Percentiles rank a stretch among this genome's conserved stretches.
Conservation (phyloP, 2,888 invertebrate genomes). For the Caenorhabditis sulstoni region DNA sequence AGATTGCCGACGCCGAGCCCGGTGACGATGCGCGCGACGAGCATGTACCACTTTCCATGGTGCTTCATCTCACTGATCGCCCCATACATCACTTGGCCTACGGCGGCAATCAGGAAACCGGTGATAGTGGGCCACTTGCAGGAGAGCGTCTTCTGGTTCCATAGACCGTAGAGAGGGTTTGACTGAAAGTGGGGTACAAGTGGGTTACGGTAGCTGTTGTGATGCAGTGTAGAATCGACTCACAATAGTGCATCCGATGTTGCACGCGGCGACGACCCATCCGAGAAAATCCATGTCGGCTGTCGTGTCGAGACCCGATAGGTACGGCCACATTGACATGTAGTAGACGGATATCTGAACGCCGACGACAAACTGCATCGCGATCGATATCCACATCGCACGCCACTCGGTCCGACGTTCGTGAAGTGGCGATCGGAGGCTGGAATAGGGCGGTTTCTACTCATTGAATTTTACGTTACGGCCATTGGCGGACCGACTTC, state of each 20-base stretch:
- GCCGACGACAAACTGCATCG: slow-evolving; percentile 60
- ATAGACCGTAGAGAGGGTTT: slow-evolving; percentile 63
- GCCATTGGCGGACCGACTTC: too few relatives aligned
- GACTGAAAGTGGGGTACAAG: too few relatives aligned
- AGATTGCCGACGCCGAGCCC: slow-evolving; percentile 67
- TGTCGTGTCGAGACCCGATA: slow-evolving; percentile 48
- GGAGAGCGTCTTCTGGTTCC: slow-evolving; percentile 66
- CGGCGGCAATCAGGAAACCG: slow-evolving; percentile 62
- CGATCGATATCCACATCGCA: slow-evolving; percentile 63
- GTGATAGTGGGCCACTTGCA: slow-evolving; percentile 59
- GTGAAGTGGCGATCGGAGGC: slow-evolving; percentile 41
- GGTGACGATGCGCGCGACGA: slow-evolving; percentile 61
- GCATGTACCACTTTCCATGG: slow-evolving; percentile 65
- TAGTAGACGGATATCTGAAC: slow-evolving; percentile 65
- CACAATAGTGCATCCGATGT: slow-evolving; percentile 60
- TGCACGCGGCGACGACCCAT: slow-evolving; percentile 66
- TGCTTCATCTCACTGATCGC: slow-evolving; percentile 54
- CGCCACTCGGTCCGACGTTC: slow-evolving; percentile 56
- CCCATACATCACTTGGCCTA: slow-evolving; percentile 65
- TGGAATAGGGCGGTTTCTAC: slow-evolving; percentile 18
- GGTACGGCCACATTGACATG: slow-evolving; percentile 70
- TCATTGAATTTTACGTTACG: too few relatives aligned
- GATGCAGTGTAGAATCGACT: too few relatives aligned
- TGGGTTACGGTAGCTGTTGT: too few relatives aligned
- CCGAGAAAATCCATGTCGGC: slow-evolving; percentile 61